Base-by-base conservation (phyloP, 1,140 invertebrate genomes). In the Ceratosolen fusciceps region DNA sequence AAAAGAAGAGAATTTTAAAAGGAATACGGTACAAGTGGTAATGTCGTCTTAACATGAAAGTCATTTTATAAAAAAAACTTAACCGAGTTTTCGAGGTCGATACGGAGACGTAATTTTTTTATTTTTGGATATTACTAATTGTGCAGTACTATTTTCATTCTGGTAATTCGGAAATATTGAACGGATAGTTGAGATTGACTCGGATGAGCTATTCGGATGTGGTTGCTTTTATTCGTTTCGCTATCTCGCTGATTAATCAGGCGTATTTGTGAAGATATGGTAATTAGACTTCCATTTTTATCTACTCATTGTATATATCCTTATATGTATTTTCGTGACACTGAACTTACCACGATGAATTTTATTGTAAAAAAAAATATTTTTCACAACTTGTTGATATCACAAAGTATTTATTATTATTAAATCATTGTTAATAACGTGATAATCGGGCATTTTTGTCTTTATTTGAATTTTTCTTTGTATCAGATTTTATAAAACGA, bases 61-160 rank as follows among this genome's bases (percentile, higher is more conserved):
- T 43, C 5, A 12, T 7, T 43, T 5, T 43, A 43, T 43, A 43
- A 12, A 12, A 43, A 43, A 43, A 43, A 43, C 12, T 43, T 43
- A 43, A 43, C 5, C 5, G 12, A 43, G 39, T 43, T 43, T 43
- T 43, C 39, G 12, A 43, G 5, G n/a, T 14, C 1, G 3, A 49
- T 24, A 49, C 26, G 0, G 12, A 49, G 12, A 29, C 10, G 4
- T 62, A 12, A 21, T 62, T 62, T 62, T 47, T 67, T 79, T 79
- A 77, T 77, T 70, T 77, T 70, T 58, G 62, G 49, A 58, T 70
- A 70, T 76, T 65, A 37, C 62, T 7, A 67, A 68, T 67, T 67
- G 52, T 21, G 65, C 49, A 19, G 56, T 21, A 14, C 34, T 74
- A 79, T 74, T 79, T 79, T 79, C 9, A 56, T 12, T 12, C 60